Evolutionary conservation across 2,113 vertebrate genomes (phyloP).

Genomic region (Bubalus kerabau): DNA sequence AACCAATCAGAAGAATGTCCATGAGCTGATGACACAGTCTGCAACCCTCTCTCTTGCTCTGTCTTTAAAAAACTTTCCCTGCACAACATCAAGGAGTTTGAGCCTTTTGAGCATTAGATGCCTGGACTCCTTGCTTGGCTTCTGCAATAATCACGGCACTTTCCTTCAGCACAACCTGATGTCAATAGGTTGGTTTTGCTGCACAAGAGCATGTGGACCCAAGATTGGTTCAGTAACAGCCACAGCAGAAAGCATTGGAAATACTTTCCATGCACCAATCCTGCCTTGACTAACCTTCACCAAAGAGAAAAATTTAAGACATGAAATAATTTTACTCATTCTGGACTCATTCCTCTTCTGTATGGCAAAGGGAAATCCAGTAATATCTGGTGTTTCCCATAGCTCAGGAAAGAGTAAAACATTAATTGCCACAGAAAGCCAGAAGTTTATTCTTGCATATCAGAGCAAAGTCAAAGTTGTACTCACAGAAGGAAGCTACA

Average conservation of each 20-base stretch:
- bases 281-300: neutral
- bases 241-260: neutral
- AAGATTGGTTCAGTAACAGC: neutral
- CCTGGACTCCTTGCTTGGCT: neutral
- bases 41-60: neutral
- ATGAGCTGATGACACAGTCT: neutral
- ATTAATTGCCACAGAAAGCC: neutral
- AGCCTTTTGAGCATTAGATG: neutral
- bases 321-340: neutral
- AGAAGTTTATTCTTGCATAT: neutral
- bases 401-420: neutral
- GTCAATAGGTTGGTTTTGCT: neutral
- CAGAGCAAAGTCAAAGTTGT: neutral
- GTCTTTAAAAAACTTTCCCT: neutral
- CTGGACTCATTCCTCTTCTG: neutral
- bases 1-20: neutral
- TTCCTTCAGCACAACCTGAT: neutral
- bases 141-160: neutral
- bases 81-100: neutral
- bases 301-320: neutral
- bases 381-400: neutral
- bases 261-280: neutral
- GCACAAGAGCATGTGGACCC: neutral
- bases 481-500: neutral
- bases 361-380: neutral